Evolutionary conservation across 2,113 vertebrate genomes (phyloP), one percentile per base, ranked within the genome.

Genomic region (Clinocottus analis): DNA sequence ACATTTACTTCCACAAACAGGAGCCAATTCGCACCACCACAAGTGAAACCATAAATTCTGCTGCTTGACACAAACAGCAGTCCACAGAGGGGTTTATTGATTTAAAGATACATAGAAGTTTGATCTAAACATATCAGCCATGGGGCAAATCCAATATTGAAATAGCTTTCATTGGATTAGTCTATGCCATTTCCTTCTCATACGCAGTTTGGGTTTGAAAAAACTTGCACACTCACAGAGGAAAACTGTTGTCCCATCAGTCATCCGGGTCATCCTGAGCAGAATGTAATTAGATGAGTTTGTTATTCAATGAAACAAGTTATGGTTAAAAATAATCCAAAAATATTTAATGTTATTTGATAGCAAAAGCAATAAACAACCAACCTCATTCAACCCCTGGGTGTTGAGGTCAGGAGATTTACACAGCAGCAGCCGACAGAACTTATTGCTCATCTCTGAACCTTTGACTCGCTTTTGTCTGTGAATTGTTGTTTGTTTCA

Each of bases 111-210:
- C 66, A 83, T 56, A 68, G 37, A 81, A 84, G 86, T 75, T 75
- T 73, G 16, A 72, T 87, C 35, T 74, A 83, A 88, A 89, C 66
- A 69, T 72, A 81, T 84, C 67, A 80, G 49, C 55, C 47, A 37
- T 4, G 33, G 23, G 66, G 29, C 31, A 90, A 90, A 91, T 87
- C n/a, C 67, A 89, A 86, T 87, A 75, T n/a, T 67, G 75, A 85
- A 71, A 84, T 41, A 61, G 25, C 43, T 35, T 14, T 83, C 55
- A 91, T 87, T 85, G 31, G 73, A 85, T 91, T 83, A 85, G 78
- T 76, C 71, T 21, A 6, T 35, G 64, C 58, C 25, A 80, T 85
- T 91, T 90, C 89, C 88, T 86, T 76, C 62, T 80, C 49, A 49
- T 75, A 6, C 45, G 63, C 61, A 10, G 23, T 84, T 79, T 83